Base-by-base conservation (phyloP, 2,797 vertebrate genomes). In the Epinephelus awoara region DNA sequence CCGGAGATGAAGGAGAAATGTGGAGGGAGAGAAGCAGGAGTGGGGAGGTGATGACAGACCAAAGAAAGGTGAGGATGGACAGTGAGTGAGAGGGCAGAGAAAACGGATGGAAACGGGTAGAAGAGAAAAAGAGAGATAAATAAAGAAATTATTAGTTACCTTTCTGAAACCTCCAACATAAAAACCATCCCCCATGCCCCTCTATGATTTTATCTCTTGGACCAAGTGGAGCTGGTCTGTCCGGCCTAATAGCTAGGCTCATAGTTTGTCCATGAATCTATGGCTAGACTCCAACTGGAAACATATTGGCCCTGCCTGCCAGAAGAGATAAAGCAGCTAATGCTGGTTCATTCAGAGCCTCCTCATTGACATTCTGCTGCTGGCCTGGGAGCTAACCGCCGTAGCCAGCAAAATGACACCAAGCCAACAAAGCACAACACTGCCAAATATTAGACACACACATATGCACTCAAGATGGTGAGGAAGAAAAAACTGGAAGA, bases 291-390 rank as follows among this genome's bases (percentile, higher is more conserved):
- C 88, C 86, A 83, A 82, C 59, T 89, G 89, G 87, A 85, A 91
- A 87, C 87, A 90, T 85, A 81, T 77, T 80, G 88, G 85, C 62
- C 46, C 66, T 40, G 74, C 50, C 89, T 76, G 88, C 83, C 83
- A 86, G 80, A 61, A 69, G 83, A 90, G 82, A 92, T 85, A 91
- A 91, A 89, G 80, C 86, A 67, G 86, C 87, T 88, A 89, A 89
- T 77, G 84, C 86, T 55, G 75, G 63, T 89, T 89, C 90, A 91
- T 89, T 92, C 91, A 92, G 61, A 87, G 66, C 54, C 78, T 84
- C 77, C 90, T 92, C 90, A 93, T 92, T 93, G 88, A 88, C 85
- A 93, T 94, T 90, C 92, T 89, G 83, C 87, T 87, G 89, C 80
- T 58, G 85, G 74, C 80, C 83, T 84, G 67, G 67, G 84, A 87